Evolutionary conservation across 2,797 vertebrate species (phyloP), one percentile per base, ranked within the genome.

Genomic region (Anguilla pacifica): DNA sequence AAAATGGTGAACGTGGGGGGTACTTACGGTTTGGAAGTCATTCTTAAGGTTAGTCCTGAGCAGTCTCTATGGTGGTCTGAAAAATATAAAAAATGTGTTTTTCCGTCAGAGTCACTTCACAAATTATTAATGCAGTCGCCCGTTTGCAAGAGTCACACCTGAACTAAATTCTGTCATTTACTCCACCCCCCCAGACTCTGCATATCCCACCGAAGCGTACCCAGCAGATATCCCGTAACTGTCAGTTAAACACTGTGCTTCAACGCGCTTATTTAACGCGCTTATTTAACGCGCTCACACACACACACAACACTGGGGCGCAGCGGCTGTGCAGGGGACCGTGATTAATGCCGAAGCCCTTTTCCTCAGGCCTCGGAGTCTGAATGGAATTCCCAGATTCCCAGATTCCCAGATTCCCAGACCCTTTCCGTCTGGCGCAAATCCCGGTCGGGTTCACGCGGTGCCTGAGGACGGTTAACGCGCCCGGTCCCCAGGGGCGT

Each of bases 11-110:
- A 35, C 35, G 35, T 35, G 19, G 10, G 28, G 13, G 83, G 90
- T 89, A 97, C 97, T 97, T 94, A 99, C 98, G 95, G 97, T 90
- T 97, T 96, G 90, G 95, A 95, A 15, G 98, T 99, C 95, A 99
- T 97, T 91, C 94, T 97, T 92, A 99, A 94, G 72, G 97, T 96
- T 77, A 99, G 95, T 91, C 98, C 98, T 87, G 98, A 99, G 89
- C 98, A 99, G 92, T 99, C 98, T 93, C 94, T 98, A 93, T 99
- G 98, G 91, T 97, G 97, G 94, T 99, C 98, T 99, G 95, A 67
- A 93, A 93, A 92, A 93, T 13, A 91, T 89, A 67, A 90, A 90
- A 0, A 87, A 46, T 17, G 0, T 6, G 59, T 49, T 35, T 35
- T 35, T 84, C 22, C 46, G 53, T 83, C 13, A 31, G 49, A 31